Evolutionary conservation across 2,797 vertebrate species (phyloP).

Genomic region (Okamejei kenojei): DNA sequence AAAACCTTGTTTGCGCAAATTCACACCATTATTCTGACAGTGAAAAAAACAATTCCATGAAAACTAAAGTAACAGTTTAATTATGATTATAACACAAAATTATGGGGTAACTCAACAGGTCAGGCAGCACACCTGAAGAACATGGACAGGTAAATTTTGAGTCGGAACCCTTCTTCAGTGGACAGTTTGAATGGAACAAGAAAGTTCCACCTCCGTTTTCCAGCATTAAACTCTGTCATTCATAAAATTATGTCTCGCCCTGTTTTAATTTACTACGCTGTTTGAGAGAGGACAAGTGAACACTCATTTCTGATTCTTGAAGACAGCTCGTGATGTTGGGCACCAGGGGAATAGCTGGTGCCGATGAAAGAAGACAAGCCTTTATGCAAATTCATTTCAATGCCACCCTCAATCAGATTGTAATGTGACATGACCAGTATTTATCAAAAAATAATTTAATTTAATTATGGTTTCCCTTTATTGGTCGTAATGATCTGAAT

Average conservation of each 20-base stretch:
- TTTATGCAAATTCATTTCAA: slow-evolving; percentile 8
- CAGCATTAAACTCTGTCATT: background rate
- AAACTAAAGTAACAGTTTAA: background rate
- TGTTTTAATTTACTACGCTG: slow-evolving; percentile 18
- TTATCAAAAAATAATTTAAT: slow-evolving; percentile 1
- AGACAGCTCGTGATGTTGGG: background rate
- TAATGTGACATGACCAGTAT: background rate
- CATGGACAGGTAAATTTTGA: too few species aligned
- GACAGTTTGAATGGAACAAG: background rate
- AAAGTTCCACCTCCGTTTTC: background rate
- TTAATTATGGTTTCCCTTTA: background rate
- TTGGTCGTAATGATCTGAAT: background rate
- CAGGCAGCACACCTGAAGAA: too few species aligned
- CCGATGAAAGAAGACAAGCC: background rate
- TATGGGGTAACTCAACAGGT: too few species aligned
- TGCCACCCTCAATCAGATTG: background rate
- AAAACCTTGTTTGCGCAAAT: too few species aligned
- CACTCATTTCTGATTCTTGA: slow-evolving; percentile 5
- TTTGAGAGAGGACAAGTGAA: background rate
- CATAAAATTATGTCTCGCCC: background rate
- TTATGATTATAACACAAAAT: background rate
- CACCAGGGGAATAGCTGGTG: slow-evolving; percentile 3
- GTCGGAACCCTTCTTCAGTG: background rate
- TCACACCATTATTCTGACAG: background rate
- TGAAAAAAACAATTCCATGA: background rate